These are phyloP conservation scores for Trichonephila inaurata DNA, from an alignment of 1,140 invertebrate genomes.

Conservation along the genomic window DNA sequence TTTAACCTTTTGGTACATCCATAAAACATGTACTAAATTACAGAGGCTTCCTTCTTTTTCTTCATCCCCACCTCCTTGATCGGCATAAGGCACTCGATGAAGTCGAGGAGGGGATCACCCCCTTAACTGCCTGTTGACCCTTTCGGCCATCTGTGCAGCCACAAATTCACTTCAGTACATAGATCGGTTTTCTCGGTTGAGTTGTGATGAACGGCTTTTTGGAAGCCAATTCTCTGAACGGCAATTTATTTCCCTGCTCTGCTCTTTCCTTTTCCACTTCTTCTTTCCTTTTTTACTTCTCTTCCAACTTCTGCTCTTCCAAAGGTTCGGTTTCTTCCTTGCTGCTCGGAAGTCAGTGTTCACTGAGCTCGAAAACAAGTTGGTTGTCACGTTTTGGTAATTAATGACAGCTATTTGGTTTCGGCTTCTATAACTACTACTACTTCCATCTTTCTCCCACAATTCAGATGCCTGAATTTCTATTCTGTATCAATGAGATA, in stretches of 20 bases:
- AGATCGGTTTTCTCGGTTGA: slow-evolving; percentile 15
- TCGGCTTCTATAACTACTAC: not conserved
- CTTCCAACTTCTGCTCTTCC: not conserved
- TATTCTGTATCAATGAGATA: not conserved
- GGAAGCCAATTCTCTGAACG: slow-evolving; percentile 18
- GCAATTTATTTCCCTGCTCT: not conserved
- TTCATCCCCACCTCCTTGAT: not conserved
- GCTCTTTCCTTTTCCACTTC: not conserved
- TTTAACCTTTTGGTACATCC: no score
- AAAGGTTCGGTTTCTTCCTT: slow-evolving; percentile 2
- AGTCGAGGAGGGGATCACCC: not conserved
- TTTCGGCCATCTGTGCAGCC: slow-evolving; percentile 46
- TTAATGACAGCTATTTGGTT: slow-evolving; percentile 19
- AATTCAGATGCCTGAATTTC: not conserved
- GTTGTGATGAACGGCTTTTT: slow-evolving; percentile 24
- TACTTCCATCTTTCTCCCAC: not conserved
- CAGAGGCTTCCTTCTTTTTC: no score
- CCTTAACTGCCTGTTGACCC: slow-evolving; percentile 11
- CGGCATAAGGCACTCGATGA: slow-evolving; percentile 40
- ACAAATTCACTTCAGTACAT: slow-evolving; percentile 8
- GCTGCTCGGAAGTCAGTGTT: not conserved
- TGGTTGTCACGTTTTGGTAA: slow-evolving; percentile 9
- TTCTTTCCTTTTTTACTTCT: not conserved
- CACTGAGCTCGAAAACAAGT: slow-evolving; percentile 1
- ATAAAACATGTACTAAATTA: no score